Evolutionary conservation across 1,140 invertebrate species (phyloP).

Genomic region (Drosophila pseudoananassae): DNA sequence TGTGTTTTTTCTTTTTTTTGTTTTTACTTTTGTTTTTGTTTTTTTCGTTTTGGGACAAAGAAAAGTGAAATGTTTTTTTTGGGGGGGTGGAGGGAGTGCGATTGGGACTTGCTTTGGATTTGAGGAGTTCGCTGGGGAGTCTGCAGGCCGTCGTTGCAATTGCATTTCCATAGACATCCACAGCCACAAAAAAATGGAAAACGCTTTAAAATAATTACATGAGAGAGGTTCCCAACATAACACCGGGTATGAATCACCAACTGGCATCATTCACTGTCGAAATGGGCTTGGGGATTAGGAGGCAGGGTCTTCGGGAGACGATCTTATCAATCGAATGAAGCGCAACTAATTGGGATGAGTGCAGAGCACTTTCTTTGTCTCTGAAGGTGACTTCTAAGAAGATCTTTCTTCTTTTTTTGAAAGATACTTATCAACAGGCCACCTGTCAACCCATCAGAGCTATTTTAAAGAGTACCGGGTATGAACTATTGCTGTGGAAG

Average conservation of each 20-base stretch:
- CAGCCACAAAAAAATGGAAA: conserved; percentile 34
- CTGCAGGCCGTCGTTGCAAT: conserved; percentile 36
- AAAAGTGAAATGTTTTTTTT: conserved; percentile 73
- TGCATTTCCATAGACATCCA: conserved; percentile 54
- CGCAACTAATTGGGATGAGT: conserved; percentile 29
- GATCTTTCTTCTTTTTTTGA: neutral
- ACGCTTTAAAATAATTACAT: conserved; percentile 59
- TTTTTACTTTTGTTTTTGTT: conserved; percentile 11
- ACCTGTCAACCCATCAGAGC: neutral
- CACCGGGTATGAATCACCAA: conserved; percentile 31
- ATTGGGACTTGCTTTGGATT: conserved; percentile 29
- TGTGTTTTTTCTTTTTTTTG: conserved; percentile 19
- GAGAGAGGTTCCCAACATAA: conserved; percentile 43
- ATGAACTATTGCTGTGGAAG: neutral
- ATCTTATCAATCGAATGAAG: conserved; percentile 36
- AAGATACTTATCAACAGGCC: neutral
- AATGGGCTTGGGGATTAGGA: conserved; percentile 13
- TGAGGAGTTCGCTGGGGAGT: conserved; percentile 29
- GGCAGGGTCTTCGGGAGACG: conserved; percentile 23
- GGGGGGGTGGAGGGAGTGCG: conserved; percentile 11
- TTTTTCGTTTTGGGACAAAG: conserved; percentile 61
- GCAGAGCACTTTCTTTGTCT: conserved; percentile 4
- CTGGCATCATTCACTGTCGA: conserved; percentile 43
- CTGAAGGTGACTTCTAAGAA: neutral
- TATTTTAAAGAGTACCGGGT: neutral